phyloP scores from a whole-genome alignment of 2,888 invertebrate species.

The Agrilus biguttatus region DNA sequence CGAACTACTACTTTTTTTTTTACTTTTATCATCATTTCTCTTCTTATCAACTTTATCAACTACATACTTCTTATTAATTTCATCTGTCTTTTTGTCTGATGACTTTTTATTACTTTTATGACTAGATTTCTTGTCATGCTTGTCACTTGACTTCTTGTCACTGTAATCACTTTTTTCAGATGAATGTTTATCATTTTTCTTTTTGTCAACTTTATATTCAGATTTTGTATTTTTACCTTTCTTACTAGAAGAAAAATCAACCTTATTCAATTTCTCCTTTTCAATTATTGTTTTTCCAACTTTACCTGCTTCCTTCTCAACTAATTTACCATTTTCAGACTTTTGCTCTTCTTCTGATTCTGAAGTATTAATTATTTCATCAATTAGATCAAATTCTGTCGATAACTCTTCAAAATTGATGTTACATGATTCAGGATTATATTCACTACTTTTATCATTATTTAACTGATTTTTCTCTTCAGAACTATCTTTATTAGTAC shows the following conservation, averaged over 20 bases:
- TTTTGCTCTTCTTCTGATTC: slow-evolving; percentile 4
- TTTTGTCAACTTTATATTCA: slow-evolving; percentile 5
- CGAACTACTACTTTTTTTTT: slow-evolving; percentile 5
- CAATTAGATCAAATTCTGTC: slow-evolving; percentile 29
- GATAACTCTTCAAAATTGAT: slow-evolving; percentile 27
- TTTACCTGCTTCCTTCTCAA: slow-evolving; percentile 8
- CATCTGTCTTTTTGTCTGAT: not conserved
- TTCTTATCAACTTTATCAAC: slow-evolving; percentile 3
- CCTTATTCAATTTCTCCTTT: no score
- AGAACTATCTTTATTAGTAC: not conserved
- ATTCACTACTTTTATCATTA: not conserved
- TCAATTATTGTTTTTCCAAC: slow-evolving; percentile 4
- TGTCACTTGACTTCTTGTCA: no score
- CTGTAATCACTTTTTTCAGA: slow-evolving; percentile 10
- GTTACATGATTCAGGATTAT: slow-evolving; percentile 7
- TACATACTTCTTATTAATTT: slow-evolving; percentile 5
- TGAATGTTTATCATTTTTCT: slow-evolving; percentile 8
- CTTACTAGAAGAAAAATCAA: not conserved
- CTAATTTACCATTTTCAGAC: slow-evolving; percentile 6
- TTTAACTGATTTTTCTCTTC: not conserved
- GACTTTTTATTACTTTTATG: slow-evolving; percentile 8
- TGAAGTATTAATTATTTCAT: slow-evolving; percentile 24
- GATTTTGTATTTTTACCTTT: slow-evolving; percentile 1
- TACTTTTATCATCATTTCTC: slow-evolving; percentile 7
- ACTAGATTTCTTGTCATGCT: slow-evolving; percentile 1